Percentiles rank a stretch among this genome's conserved stretches.
phyloP scores from a whole-genome alignment of 1,140 invertebrate species.

The Hestina assimilis region DNA sequence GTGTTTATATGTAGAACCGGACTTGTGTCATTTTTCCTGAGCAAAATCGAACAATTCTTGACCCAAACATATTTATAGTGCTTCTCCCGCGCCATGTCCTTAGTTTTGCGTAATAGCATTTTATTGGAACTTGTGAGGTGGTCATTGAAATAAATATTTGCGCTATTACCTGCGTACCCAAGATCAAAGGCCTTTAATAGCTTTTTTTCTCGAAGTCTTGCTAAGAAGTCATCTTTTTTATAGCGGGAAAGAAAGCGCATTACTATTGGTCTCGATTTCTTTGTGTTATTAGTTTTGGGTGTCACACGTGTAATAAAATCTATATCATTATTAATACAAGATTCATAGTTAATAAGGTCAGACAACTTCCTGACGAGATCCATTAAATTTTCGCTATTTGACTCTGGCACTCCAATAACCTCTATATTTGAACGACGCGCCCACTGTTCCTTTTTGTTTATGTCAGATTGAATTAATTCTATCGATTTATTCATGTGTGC shows the following conservation, averaged over 20 bases:
- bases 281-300: neutral
- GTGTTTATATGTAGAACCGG: neutral
- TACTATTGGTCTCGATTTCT: neutral
- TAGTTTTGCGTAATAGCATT: neutral
- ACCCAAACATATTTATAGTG: neutral
- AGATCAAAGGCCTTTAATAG: neutral
- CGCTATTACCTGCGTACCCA: neutral
- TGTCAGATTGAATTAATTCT: neutral
- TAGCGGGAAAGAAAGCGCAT: neutral
- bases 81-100: neutral
- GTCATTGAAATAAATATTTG: neutral
- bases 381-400: neutral
- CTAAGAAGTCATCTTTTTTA: conserved; percentile 5
- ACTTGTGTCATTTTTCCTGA: neutral
- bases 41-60: neutral
- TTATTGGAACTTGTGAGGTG: conserved; percentile 1
- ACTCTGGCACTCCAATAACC: neutral
- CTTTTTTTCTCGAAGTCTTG: neutral
- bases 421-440: neutral
- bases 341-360: neutral
- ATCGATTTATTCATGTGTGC: neutral
- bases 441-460: neutral
- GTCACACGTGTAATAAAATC: neutral
- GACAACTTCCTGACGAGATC: neutral
- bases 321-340: neutral